phyloP scores from a whole-genome alignment of 2,113 vertebrate genomes.

The Clarias batrachus region DNA sequence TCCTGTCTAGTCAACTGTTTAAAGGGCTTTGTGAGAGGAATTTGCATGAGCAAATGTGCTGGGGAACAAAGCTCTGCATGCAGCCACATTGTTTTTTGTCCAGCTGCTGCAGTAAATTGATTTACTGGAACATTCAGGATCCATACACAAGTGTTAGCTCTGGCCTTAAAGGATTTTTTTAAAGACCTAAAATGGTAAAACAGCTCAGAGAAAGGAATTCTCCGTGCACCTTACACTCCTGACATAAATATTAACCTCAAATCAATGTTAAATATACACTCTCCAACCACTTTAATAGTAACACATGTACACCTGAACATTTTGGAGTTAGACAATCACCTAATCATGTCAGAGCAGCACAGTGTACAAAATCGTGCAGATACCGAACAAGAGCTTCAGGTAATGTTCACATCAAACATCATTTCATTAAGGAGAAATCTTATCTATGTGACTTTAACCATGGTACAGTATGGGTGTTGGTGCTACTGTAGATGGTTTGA shows the following conservation, averaged over 20 bases:
- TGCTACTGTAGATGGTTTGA: no score
- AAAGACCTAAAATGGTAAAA: constrained; percentile 4
- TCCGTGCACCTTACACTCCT: not conserved
- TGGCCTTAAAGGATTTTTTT: not conserved
- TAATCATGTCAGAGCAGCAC: no score
- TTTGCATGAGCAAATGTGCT: constrained; percentile 9
- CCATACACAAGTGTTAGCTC: not conserved
- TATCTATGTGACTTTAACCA: no score
- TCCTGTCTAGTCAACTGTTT: constrained; percentile 13
- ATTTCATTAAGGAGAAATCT: no score
- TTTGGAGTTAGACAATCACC: no score
- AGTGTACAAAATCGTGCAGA: no score
- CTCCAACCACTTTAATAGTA: no score
- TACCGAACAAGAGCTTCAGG: no score
- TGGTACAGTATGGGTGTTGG: no score
- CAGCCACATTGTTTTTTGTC: constrained; percentile 42
- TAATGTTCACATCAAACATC: no score
- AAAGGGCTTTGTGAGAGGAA: constrained; percentile 8
- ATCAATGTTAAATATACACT: constrained; percentile 5
- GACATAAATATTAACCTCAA: constrained; percentile 7
- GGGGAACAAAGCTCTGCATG: not conserved
- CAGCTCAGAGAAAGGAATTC: not conserved
- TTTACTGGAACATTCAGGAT: constrained; percentile 11
- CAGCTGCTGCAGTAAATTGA: constrained; percentile 14
- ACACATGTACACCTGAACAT: no score